Base-by-base conservation (phyloP, 2,888 invertebrate species). In the Acleris cristana region DNA sequence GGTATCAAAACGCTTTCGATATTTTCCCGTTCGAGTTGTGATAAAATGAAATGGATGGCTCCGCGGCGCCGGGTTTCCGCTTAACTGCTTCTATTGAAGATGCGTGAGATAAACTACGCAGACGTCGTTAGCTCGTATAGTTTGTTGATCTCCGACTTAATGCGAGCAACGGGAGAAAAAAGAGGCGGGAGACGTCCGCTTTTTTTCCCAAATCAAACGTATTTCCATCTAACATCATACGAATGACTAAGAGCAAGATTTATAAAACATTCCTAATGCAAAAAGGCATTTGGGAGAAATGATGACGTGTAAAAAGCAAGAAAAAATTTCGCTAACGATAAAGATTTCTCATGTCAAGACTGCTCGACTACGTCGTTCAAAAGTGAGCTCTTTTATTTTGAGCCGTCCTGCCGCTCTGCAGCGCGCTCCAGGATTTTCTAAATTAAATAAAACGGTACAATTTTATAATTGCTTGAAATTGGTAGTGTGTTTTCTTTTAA, bases 61-160 rank as follows among this genome's bases (percentile, higher is more conserved):
- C 48, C 57, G 40, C 57, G 19, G 45, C 59, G 30, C 30, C 59
- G 59, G 59, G 59, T 30, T 64, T 52, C 57, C 57, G 57, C 67
- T 53, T 63, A 56, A 58, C 67, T 57, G 66, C 55, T 21, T 53
- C 57, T 58, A 54, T 67, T 48, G 53, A 58, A 60, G 59, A 63
- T 61, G 53, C 48, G 52, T 63, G 67, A 63, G 58, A 54, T 63
- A 63, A 48, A 58, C 53, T 67, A 67, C 61, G 45, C 40, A 57
- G 67, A 49, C 62, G 54, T 63, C 62, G 58, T 67, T 63, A 53
- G 62, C 48, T 66, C 40, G 57, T 62, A 58, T 67, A 67, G 66
- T 67, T 58, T 57, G 52, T 57, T 57, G 62, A 66, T 62, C 57
- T 53, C 53, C 44, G 49, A 57, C 62, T 67, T 67, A 67, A 67